Conservation (phyloP, 2,797 vertebrate genomes). For the Betta splendens region DNA sequence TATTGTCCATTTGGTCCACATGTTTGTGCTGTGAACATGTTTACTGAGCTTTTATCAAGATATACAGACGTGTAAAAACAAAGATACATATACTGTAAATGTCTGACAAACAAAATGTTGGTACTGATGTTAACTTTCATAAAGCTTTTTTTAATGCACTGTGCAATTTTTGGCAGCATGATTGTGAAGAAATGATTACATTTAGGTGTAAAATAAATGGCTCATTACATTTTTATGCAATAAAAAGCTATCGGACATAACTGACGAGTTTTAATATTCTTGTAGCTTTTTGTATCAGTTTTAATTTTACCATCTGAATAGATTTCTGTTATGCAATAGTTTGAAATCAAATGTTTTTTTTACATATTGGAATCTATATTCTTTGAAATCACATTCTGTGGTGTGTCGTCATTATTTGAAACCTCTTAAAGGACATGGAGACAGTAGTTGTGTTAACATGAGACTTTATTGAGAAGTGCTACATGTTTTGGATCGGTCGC, state of each 20-base stretch:
- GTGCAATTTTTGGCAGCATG: slow-evolving; percentile 87
- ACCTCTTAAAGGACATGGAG: not conserved
- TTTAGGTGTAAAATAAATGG: slow-evolving; percentile 78
- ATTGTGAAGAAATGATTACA: slow-evolving; percentile 86
- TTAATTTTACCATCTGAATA: not conserved
- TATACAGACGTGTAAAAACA: slow-evolving; percentile 2
- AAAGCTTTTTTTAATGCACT: slow-evolving; percentile 84
- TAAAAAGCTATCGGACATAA: slow-evolving; percentile 79
- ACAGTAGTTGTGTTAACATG: slow-evolving; percentile 24
- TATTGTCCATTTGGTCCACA: slow-evolving; percentile 17
- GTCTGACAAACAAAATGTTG: slow-evolving; percentile 67
- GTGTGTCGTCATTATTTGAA: too few relatives aligned
- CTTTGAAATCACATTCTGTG: too few relatives aligned
- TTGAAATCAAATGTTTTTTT: too few relatives aligned
- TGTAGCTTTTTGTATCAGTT: not conserved
- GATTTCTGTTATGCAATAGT: not conserved
- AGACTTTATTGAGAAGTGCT: slow-evolving; percentile 61
- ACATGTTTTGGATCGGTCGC: slow-evolving; percentile 28
- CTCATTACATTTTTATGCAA: slow-evolving; percentile 90
- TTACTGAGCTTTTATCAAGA: slow-evolving; percentile 24
- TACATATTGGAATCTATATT: too few relatives aligned
- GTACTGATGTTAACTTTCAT: slow-evolving; percentile 64
- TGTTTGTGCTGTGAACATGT: slow-evolving; percentile 23
- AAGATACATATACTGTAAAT: slow-evolving; percentile 23
- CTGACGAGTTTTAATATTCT: not conserved